Percentiles rank a stretch among this genome's conserved stretches.
These are phyloP conservation scores for Blastobasis adustella DNA, from an alignment of 2,888 invertebrate genomes.

Conservation along the genomic window DNA sequence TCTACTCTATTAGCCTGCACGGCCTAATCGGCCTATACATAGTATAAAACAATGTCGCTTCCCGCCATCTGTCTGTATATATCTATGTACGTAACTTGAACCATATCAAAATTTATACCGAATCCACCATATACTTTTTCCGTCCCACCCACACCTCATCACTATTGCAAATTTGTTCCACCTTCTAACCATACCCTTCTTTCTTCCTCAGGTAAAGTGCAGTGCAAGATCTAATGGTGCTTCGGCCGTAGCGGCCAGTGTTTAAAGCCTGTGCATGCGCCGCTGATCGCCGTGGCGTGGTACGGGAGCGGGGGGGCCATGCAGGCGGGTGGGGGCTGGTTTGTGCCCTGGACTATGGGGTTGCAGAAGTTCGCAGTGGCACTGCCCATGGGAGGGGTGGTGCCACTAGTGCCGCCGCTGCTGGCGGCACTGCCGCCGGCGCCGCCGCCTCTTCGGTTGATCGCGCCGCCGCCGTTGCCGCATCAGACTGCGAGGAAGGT, in stretches of 20 bases:
- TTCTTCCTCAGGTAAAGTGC: conserved; percentile 60
- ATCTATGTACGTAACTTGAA: too few relatives aligned
- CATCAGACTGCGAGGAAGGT: conserved; percentile 61
- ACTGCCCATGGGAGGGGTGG: conserved; percentile 63
- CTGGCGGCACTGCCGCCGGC: conserved; percentile 58
- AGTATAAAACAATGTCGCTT: too few relatives aligned
- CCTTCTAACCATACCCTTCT: conserved; percentile 14
- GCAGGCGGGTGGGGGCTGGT: conserved; percentile 67
- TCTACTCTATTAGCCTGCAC: too few relatives aligned
- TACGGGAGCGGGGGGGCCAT: conserved; percentile 64
- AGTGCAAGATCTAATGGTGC: conserved; percentile 29
- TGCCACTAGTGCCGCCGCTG: conserved; percentile 60
- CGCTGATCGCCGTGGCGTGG: conserved; percentile 70
- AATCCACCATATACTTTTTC: too few relatives aligned
- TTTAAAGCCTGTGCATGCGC: conserved; percentile 46
- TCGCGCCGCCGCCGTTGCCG: conserved; percentile 53
- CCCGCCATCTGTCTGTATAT: too few relatives aligned
- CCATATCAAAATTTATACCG: too few relatives aligned
- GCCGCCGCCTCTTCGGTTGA: conserved; percentile 56
- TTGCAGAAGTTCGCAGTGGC: conserved; percentile 69
- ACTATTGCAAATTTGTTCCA: too few relatives aligned
- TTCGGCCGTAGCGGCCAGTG: conserved; percentile 34
- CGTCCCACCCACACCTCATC: too few relatives aligned
- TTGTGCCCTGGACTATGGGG: conserved; percentile 67
- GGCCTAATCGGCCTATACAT: too few relatives aligned